Evolutionary conservation across 2,888 invertebrate genomes (phyloP), one percentile per base, ranked within the genome.

Genomic region (Hemithea aestivaria): DNA sequence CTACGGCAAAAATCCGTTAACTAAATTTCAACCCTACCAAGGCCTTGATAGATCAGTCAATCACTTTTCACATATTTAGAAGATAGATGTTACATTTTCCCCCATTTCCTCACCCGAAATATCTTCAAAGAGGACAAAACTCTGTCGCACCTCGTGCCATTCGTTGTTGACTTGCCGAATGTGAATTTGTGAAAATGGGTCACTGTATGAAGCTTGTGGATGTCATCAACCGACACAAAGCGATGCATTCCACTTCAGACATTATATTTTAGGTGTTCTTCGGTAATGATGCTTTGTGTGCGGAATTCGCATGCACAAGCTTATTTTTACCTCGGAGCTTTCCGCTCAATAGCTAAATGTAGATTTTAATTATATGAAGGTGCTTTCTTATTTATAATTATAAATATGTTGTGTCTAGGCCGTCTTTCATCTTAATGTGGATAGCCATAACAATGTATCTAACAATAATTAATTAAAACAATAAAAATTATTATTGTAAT

Each of bases 171-270:
- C 61, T 66, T 74, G 66, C 72, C 68, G 73, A 75, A 70, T 73
- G 69, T 69, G 70, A 73, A 66, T 66, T 74, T 74, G 69, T 64
- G 71, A 76, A 84, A 83, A 81, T 83, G 72, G 83, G 84, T 82
- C 84, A 83, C 72, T 45, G 52, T 51, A 51, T 55, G n/a, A n/a
- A n/a, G n/a, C n/a, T n/a, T n/a, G 51, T 62, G 62, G 60, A 62
- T 74, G 72, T 66, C 68, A 68, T 77, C 71, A 75, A 78, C 67
- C 45, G 41, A 66, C 66, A 71, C 42, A 56, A 75, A 72, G 73
- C 73, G 67, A 74, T 73, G 73, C 66, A 74, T 69, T 67, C 62
- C 60, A 62, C 53, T 49, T 56, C 43, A 43, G 40, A 27, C 21
- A 30, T 20, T 27, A 33, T 30, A 28, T 42, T 37, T 28, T 21